These are phyloP conservation scores for Aythya fuligula DNA, from an alignment of 2,797 vertebrate species.

Conservation along the genomic window DNA sequence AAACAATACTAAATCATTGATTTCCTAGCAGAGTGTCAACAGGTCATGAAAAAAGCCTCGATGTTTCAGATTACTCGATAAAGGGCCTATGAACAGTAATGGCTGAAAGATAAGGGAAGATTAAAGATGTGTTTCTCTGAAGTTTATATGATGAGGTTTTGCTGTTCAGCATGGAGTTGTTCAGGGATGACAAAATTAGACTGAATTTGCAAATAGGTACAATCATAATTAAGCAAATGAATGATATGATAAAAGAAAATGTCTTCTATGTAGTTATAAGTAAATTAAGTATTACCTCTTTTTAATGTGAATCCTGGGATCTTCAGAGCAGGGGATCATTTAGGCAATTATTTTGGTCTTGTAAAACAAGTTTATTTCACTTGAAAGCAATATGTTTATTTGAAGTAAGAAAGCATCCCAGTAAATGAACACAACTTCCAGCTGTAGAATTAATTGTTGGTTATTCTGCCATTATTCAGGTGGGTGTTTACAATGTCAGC, in stretches of 20 bases:
- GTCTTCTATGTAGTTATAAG: background rate
- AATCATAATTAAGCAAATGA: background rate
- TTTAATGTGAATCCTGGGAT: background rate
- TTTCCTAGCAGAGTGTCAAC: background rate
- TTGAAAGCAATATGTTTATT: background rate
- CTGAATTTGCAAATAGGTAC: background rate
- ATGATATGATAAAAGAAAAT: background rate
- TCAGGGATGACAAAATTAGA: background rate
- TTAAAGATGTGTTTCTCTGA: background rate
- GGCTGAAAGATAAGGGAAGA: background rate
- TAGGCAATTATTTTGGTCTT: background rate
- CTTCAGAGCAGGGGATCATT: background rate
- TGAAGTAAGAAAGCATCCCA: background rate
- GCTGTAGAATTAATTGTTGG: background rate
- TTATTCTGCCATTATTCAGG: background rate
- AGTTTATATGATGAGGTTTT: background rate
- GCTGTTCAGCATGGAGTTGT: background rate
- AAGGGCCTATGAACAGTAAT: background rate
- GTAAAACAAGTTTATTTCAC: background rate
- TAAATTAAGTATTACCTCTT: background rate
- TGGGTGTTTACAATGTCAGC: fast-evolving
- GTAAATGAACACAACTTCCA: background rate
- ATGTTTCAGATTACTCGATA: conserved; percentile 5
- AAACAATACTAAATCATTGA: background rate
- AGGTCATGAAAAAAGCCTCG: background rate